Conservation (phyloP, 2,888 invertebrate species). For the Phortica okadai region DNA sequence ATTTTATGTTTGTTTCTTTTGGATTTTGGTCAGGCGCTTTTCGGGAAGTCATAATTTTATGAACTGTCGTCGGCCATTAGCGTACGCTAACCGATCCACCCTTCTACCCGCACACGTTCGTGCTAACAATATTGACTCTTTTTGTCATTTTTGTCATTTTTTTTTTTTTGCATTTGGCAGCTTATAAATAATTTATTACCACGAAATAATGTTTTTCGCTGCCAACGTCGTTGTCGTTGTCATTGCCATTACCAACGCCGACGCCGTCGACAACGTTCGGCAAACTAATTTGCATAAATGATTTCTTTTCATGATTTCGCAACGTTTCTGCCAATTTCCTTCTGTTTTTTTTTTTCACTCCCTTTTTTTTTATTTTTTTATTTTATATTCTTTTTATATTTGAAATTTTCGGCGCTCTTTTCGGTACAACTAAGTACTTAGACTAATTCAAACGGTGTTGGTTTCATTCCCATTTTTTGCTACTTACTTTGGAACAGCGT, state of each 20-base stretch:
- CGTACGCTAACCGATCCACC: conserved; percentile 39
- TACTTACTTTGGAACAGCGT: conserved; percentile 85
- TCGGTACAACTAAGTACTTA: too few species aligned
- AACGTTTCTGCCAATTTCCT: conserved; percentile 19
- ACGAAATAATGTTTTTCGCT: conserved; percentile 56
- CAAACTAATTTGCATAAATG: conserved; percentile 37
- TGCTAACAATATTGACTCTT: conserved; percentile 22
- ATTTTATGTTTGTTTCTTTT: conserved; percentile 63
- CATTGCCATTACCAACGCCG: neutral
- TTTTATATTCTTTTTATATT: conserved; percentile 36
- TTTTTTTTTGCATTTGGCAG: conserved; percentile 58
- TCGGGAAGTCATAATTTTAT: conserved; percentile 54
- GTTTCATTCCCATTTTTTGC: conserved; percentile 22
- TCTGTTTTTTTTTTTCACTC: conserved; percentile 7
- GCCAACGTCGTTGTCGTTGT: neutral
- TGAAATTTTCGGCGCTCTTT: conserved; percentile 20
- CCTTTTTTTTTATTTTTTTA: conserved; percentile 54
- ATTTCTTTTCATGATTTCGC: conserved; percentile 24
- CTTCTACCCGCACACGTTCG: neutral
- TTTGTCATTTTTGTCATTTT: neutral
- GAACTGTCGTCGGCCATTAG: conserved; percentile 15
- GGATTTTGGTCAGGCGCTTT: conserved; percentile 56
- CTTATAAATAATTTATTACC: conserved; percentile 70
- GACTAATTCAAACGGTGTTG: neutral
- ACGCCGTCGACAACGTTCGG: neutral